Base-by-base conservation (phyloP, 1,140 invertebrate species). In the Gerris buenoi region DNA sequence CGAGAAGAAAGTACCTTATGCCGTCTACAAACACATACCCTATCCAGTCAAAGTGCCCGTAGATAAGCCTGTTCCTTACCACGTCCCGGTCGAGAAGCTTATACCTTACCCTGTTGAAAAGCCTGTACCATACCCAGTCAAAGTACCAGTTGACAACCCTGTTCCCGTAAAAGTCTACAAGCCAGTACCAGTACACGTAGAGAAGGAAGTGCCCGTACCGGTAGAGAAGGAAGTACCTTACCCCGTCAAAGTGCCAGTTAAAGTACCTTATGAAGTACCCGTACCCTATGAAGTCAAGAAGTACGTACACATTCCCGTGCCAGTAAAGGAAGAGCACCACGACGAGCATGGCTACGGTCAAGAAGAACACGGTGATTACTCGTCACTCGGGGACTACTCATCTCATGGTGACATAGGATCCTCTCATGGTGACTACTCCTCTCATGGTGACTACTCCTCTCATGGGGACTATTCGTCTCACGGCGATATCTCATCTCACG, bases 171-270 rank as follows among this genome's bases (percentile, higher is more conserved):
- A 77, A 71, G 81, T 78, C 58, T 78, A 75, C 25, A 78, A 81
- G 68, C 80, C 82, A 1, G 81, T 83, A 67, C 82, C 82, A 10
- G 81, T 83, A 0, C 79, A 80, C 18, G 77, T 83, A 1, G 78
- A 80, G 15, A 81, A 83, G 74, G 81, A 80, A 70, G 77, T 83
- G 2, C 85, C 85, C 5, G 86, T 89, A 75, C 85, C 86, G 64
- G 88, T 90, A 1, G 87, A 88, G 73, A 89, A 88, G 79, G 84
- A 88, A 74, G 81, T 90, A 2, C 85, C 85, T 13, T 88, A 88
- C 75, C 86, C 88, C 80, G 87, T 89, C 2, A 88, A 87, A 77
- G 86, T 88, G 72, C 86, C 85, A 78, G 85, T 89, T 27, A 88
- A 89, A 74, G 87, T 88, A 73, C 87, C 87, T 23, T 87, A 89